Base-by-base conservation (phyloP, 1,140 invertebrate genomes). In the Lysiphlebus fabarum region DNA sequence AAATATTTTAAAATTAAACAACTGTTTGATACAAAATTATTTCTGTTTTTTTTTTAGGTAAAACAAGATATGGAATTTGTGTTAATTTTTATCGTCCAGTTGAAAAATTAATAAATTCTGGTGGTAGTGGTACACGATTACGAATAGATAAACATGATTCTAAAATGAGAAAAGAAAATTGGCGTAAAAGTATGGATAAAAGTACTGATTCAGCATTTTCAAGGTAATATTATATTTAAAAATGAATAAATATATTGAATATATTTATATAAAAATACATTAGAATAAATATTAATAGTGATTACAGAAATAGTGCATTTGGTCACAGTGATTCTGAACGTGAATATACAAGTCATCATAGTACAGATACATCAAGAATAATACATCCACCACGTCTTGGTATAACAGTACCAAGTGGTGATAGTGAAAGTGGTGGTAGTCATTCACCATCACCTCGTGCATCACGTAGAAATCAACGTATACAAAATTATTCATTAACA, bases 71-170 rank as follows among this genome's bases (percentile, higher is more conserved):
- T 74, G 97, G 97, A 26, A 93, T 98, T 62, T 99, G 96, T 80
- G 90, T 99, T 33, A 99, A 99, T 77, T 99, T 99, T 78, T 99
- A 98, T 81, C 86, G 96, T 47, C 90, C 93, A 0, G 87, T 96
- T 49, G 88, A 93, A 70, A 84, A 83, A 51, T 72, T 74, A 38
- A 70, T 75, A 49, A 58, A 42, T 4, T 67, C 68, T n/a, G 70
- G 65, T 62, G 68, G 68, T 34, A 59, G 67, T 42, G 69, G 70
- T 5, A 56, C 68, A 62, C 51, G 56, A 40, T 64, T 68, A 55
- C 79, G 76, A 61, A 66, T 76, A 59, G 75, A 84, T 26, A 81
- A 83, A 53, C 82, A 85, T 51, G 84, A 83, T 53, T 84, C 85
- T 8, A 86, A 82, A 26, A 84, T 92, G 61, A 83, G 91, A 4